phyloP scores from a whole-genome alignment of 2,113 vertebrate genomes.

The Myotis brandtii region DNA sequence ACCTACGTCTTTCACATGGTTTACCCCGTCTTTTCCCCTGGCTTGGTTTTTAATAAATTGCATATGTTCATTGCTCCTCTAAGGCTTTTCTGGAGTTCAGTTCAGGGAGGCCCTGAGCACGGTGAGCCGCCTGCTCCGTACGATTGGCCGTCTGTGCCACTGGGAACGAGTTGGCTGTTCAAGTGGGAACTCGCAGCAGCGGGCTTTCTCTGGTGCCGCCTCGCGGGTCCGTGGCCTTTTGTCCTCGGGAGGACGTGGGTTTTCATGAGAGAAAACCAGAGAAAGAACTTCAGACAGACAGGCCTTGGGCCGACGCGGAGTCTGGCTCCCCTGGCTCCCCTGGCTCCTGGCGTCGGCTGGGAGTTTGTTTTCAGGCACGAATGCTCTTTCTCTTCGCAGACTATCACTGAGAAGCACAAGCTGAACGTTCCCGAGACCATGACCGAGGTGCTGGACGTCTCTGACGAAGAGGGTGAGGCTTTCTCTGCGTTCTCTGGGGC shows the following conservation, averaged over 20 bases:
- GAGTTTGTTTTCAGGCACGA: slow-evolving; percentile 18
- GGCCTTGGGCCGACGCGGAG: not conserved
- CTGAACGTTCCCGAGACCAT: slow-evolving; percentile 99
- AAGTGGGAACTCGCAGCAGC: not conserved
- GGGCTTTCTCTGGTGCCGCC: not conserved
- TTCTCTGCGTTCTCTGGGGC: not conserved
- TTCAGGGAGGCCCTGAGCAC: slow-evolving; percentile 71
- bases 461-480: slow-evolving; percentile 97
- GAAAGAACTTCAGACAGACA: not conserved
- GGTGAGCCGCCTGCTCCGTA: slow-evolving; percentile 59
- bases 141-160: slow-evolving; percentile 48
- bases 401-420: slow-evolving; percentile 98
- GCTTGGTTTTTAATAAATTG: slow-evolving; percentile 76
- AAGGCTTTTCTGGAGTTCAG: slow-evolving; percentile 74
- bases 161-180: slow-evolving; percentile 6
- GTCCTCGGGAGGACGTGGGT: slow-evolving; percentile 3
- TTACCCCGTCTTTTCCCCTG: slow-evolving; percentile 71
- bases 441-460: slow-evolving; percentile 98
- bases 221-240: not conserved
- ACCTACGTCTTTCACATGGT: slow-evolving; percentile 71
- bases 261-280: not conserved
- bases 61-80: slow-evolving; percentile 66
- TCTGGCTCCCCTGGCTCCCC: not conserved
- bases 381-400: slow-evolving; percentile 87
- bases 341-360: not conserved